Base-by-base conservation (phyloP, 2,113 vertebrate genomes). In the Odontophorus gujanensis region DNA sequence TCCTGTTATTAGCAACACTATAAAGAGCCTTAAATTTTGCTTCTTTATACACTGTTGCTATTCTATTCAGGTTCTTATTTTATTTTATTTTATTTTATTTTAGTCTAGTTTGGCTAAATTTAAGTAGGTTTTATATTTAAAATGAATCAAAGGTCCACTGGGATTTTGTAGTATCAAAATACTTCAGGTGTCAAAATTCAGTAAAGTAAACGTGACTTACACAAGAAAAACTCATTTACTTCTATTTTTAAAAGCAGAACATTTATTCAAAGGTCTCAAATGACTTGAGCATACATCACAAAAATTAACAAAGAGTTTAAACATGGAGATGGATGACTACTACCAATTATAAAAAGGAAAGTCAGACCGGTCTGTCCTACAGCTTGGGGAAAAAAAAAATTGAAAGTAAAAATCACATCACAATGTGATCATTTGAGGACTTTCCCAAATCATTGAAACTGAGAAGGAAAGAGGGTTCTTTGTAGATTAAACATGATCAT, bases 101-200 rank as follows among this genome's bases (percentile, higher is more conserved):
- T 12, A 47, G 25, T 16, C n/a, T 47, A 22, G n/a, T 80, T 91
- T 82, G 28, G 25, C 63, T 63, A 69, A 63, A 47, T 85, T 51
- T 80, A 89, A 50, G 10, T 42, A 91, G 11, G 19, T 89, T 58
- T 83, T 69, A 34, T 62, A 85, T 69, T 80, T 76, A 80, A 93
- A 91, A 81, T 13, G 18, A 81, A 85, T 58, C 51, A 59, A 19
- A 28, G 2, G 6, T 11, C 28, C 59, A 55, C 9, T 81, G 59
- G 55, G 84, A 95, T 89, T 53, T 61, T 67, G 47, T n/a, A 85
- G 32, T 45, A 87, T 51, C 55, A 83, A 91, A 92, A 87, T 30
- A 85, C 6, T 83, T 83, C 7, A 58, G 28, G 59, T 57, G 43
- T 59, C 75, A 91, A 76, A 87, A 91, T 43, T 47, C 45, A 79